A percentile compares a stretch with the other conserved stretches of the same genome.
These are phyloP conservation scores for Onchidella celtica DNA, from an alignment of 2,888 invertebrate species.

Conservation along the genomic window DNA sequence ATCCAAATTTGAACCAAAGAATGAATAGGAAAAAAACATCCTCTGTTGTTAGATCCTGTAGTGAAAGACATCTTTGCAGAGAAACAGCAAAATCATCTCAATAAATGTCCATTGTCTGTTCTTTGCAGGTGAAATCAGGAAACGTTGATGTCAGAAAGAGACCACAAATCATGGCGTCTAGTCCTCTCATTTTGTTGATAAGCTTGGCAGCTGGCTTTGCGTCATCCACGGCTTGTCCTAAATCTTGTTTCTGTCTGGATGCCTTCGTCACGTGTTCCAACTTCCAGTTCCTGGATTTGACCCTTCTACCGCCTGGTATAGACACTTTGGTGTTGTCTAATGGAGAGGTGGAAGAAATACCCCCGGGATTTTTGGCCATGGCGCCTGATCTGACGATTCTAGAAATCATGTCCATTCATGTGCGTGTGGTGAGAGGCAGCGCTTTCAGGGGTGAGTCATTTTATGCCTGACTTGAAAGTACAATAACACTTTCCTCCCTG, in stretches of 20 bases:
- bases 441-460: constrained; percentile 40
- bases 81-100: too few species aligned
- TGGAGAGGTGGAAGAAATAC: constrained; percentile 40
- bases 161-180: too few species aligned
- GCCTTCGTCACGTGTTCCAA: constrained; percentile 41
- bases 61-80: too few species aligned
- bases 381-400: constrained; percentile 26
- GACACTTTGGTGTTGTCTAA: constrained; percentile 29
- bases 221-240: constrained; percentile 12
- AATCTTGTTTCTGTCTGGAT: constrained; percentile 32
- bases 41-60: too few species aligned
- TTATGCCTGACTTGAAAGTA: not conserved
- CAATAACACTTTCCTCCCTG: too few species aligned
- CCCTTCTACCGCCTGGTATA: not conserved
- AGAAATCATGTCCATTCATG: constrained; percentile 18
- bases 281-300: constrained; percentile 32
- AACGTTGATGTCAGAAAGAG: too few species aligned
- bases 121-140: too few species aligned
- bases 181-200: too few species aligned
- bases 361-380: constrained; percentile 34
- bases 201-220: too few species aligned
- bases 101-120: too few species aligned
- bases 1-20: too few species aligned
- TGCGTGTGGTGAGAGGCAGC: constrained; percentile 3
- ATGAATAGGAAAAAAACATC: too few species aligned